Conservation (phyloP, 1,140 invertebrate genomes). For the Drosophila parvula region DNA sequence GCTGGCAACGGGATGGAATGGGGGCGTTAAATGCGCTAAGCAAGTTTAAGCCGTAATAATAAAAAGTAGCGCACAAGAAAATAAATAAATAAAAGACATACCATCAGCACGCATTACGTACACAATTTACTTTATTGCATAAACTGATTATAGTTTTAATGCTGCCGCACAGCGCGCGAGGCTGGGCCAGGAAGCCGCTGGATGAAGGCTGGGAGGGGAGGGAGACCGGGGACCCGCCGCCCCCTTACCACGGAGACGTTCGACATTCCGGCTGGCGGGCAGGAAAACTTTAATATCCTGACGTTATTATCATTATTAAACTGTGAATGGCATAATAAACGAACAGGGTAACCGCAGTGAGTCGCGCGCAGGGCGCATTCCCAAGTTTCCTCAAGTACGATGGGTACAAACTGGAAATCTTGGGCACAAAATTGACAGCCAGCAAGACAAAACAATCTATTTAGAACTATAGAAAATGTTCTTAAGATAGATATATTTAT, state of each 20-base stretch:
- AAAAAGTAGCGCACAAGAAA: conserved; percentile 78
- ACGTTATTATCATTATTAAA: conserved; percentile 82
- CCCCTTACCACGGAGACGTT: conserved; percentile 17
- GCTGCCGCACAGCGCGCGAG: conserved; percentile 56
- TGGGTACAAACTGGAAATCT: conserved; percentile 11
- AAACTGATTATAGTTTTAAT: conserved; percentile 83
- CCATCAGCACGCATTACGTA: conserved; percentile 79
- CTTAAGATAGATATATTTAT: too few relatives aligned
- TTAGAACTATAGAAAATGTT: too few relatives aligned
- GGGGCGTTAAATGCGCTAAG: conserved; percentile 69
- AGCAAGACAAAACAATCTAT: too few relatives aligned
- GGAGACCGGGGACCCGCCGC: neutral
- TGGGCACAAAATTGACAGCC: neutral
- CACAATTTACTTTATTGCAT: conserved; percentile 83
- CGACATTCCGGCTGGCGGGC: conserved; percentile 52
- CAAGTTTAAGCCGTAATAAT: conserved; percentile 69
- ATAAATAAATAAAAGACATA: conserved; percentile 80
- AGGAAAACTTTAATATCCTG: conserved; percentile 82
- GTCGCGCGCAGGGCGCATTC: conserved; percentile 30
- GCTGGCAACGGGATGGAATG: conserved; percentile 19
- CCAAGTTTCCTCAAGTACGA: conserved; percentile 47
- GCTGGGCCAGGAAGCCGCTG: conserved; percentile 4
- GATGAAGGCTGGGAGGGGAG: neutral
- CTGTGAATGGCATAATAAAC: conserved; percentile 82
- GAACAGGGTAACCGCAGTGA: conserved; percentile 70